These are phyloP conservation scores for Protobothrops mucrosquamatus DNA, from an alignment of 2,113 vertebrate species.

Conservation along the genomic window DNA sequence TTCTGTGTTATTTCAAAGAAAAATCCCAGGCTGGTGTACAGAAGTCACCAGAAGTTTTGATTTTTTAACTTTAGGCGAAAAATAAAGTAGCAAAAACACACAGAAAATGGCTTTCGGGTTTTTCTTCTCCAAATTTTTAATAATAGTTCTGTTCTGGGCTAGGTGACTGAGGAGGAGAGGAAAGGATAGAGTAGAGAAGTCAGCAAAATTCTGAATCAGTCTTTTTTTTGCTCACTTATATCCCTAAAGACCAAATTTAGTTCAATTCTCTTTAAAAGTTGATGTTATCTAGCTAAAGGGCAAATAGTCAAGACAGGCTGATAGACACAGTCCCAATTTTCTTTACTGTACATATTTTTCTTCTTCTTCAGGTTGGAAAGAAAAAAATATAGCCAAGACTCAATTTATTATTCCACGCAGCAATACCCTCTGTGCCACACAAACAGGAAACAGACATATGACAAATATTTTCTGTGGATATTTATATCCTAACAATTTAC, in stretches of 20 bases:
- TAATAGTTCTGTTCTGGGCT: neutral
- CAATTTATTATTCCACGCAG: neutral
- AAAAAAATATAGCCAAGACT: neutral
- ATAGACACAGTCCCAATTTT: neutral
- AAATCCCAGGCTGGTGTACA: neutral
- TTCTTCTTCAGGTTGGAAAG: neutral
- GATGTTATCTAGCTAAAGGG: neutral
- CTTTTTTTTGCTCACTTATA: neutral
- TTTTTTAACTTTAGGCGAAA: neutral
- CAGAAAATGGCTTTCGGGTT: neutral
- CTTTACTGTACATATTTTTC: neutral
- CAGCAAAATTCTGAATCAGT: neutral
- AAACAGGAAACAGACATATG: neutral
- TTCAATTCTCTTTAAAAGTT: neutral
- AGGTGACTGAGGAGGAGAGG: neutral
- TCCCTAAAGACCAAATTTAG: neutral
- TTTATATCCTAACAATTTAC: neutral
- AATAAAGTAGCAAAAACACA: neutral
- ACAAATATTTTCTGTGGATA: neutral
- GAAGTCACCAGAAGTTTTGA: neutral
- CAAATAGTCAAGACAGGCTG: neutral
- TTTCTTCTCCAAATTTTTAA: neutral
- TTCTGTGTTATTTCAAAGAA: neutral
- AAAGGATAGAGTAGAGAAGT: neutral
- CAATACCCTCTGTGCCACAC: neutral